Conservation (phyloP, 2,888 invertebrate genomes). For the Crepidodera aurea region DNA sequence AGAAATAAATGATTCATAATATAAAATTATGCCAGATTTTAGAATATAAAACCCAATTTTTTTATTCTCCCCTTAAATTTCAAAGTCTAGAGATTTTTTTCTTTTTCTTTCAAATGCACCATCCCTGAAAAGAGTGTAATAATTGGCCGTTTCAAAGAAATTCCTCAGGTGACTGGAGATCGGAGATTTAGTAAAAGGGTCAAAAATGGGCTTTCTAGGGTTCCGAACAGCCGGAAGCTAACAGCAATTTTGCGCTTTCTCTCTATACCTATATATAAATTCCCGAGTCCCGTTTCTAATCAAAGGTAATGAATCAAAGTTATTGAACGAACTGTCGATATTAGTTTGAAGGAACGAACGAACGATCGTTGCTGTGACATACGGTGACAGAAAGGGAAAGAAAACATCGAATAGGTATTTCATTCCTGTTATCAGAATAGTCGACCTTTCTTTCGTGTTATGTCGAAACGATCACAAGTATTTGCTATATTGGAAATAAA, state of each 20-base stretch:
- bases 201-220: neutral
- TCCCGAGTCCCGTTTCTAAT: conserved; percentile 14
- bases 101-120: neutral
- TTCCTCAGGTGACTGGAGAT: neutral
- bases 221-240: neutral
- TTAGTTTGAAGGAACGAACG: conserved; percentile 8
- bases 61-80: no score
- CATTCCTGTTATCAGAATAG: neutral
- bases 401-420: neutral
- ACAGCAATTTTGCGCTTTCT: neutral
- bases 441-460: no score
- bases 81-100: no score
- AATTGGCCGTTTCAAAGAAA: neutral
- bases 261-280: neutral
- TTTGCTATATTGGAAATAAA: no score
- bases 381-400: neutral
- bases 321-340: conserved; percentile 22
- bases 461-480: no score
- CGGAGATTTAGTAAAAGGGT: neutral
- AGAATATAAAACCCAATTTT: no score
- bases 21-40: no score
- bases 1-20: no score
- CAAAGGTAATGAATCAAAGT: conserved; percentile 30
- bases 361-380: conserved; percentile 9
- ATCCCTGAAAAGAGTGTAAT: no score